phyloP scores from a whole-genome alignment of 2,797 vertebrate species.

The Sebastes steindachneri region DNA sequence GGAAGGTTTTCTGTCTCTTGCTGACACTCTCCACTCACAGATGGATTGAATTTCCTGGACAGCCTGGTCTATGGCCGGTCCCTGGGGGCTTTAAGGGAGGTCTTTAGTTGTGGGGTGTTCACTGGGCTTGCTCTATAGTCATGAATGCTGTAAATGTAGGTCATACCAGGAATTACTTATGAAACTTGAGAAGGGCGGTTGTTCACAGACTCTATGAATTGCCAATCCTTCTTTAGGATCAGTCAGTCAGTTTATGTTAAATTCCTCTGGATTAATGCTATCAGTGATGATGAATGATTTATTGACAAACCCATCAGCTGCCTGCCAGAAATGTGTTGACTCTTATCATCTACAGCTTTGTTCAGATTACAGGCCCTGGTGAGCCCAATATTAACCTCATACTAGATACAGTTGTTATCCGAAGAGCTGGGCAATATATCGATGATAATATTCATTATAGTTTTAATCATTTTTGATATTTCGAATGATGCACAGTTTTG shows the following conservation, averaged over 20 bases:
- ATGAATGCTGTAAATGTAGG: conserved; percentile 67
- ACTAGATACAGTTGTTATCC: background rate
- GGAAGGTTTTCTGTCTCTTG: conserved; percentile 28
- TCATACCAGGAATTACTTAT: conserved; percentile 54
- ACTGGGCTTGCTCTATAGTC: conserved; percentile 33
- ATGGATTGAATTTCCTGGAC: conserved; percentile 65
- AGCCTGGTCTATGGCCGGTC: conserved; percentile 51
- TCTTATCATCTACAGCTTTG: background rate
- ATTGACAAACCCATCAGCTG: conserved; percentile 21
- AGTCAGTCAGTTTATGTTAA: conserved; percentile 12
- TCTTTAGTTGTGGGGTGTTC: conserved; percentile 35
- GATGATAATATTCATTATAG: background rate
- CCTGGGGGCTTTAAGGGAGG: conserved; percentile 42
- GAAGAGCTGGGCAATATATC: background rate
- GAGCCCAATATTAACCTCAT: background rate
- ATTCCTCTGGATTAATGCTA: background rate
- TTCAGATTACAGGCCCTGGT: background rate
- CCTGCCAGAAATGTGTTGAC: conserved; percentile 19
- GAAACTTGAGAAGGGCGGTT: conserved; percentile 38
- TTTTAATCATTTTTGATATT: background rate
- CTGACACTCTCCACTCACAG: conserved; percentile 21
- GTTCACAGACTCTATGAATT: background rate
- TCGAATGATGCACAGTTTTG: background rate
- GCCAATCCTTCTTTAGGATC: background rate
- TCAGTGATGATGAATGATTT: conserved; percentile 2